A percentile compares a stretch with the other conserved stretches of the same genome.
Conservation (phyloP, 2,888 invertebrate genomes). For the Meloe dianella region DNA sequence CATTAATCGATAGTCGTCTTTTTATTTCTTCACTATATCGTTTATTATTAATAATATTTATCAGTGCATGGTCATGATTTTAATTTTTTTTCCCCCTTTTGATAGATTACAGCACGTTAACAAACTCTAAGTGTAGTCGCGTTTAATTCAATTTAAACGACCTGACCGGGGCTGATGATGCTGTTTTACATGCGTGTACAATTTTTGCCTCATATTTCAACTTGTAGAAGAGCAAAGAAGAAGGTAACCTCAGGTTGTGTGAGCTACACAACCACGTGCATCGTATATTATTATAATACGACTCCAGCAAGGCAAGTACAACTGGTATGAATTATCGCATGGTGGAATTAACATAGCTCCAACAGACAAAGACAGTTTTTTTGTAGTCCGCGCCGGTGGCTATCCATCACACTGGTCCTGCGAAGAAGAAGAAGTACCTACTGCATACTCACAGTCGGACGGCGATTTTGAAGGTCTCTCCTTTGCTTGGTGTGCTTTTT, state of each 20-base stretch:
- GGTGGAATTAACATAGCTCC: constrained; percentile 53
- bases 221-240: constrained; percentile 9
- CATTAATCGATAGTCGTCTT: not conserved
- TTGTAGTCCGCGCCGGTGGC: constrained; percentile 52
- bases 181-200: constrained; percentile 31
- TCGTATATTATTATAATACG: constrained; percentile 51
- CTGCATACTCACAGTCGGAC: constrained; percentile 24
- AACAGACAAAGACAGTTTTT: constrained; percentile 51
- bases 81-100: not conserved
- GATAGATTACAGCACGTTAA: constrained; percentile 2
- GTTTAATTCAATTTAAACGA: constrained; percentile 21
- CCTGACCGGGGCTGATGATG: constrained; percentile 23
- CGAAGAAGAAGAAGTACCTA: constrained; percentile 14
- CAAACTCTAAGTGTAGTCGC: constrained; percentile 10
- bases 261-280: constrained; percentile 33
- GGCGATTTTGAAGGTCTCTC: constrained; percentile 47
- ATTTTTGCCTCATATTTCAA: constrained; percentile 34
- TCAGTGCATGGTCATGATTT: constrained; percentile 5
- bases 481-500: constrained; percentile 38
- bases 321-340: constrained; percentile 53
- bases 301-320: constrained; percentile 47
- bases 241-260: constrained; percentile 17
- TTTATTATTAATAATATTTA: constrained; percentile 1
- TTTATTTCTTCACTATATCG: not conserved
- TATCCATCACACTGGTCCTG: constrained; percentile 53